A percentile compares a stretch with the other conserved stretches of the same genome.
phyloP scores from a whole-genome alignment of 2,888 invertebrate genomes.

The Lamproptera curius region DNA sequence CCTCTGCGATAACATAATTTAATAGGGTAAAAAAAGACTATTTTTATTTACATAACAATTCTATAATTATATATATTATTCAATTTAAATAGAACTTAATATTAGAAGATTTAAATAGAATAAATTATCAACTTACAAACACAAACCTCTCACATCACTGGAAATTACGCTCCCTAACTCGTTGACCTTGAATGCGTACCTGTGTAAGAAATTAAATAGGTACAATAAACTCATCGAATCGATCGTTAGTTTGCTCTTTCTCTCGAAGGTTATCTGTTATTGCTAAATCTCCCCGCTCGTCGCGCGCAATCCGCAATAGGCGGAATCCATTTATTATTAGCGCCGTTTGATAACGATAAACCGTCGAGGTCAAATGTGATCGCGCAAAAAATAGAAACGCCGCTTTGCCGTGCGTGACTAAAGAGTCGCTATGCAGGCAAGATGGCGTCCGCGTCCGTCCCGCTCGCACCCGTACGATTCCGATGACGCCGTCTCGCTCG shows the following conservation, averaged over 20 bases:
- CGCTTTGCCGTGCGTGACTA: slow-evolving; percentile 71
- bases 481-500: slow-evolving; percentile 40
- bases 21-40: no score
- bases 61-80: no score
- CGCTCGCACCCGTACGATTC: slow-evolving; percentile 40
- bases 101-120: no score
- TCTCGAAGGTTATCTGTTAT: slow-evolving; percentile 58
- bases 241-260: slow-evolving; percentile 27
- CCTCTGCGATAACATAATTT: not conserved
- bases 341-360: slow-evolving; percentile 72
- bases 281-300: slow-evolving; percentile 38
- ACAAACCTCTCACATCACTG: no score
- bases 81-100: no score
- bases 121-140: no score
- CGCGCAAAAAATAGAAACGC: slow-evolving; percentile 75
- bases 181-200: not conserved
- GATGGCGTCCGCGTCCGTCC: slow-evolving; percentile 60
- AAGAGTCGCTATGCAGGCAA: slow-evolving; percentile 66
- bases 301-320: slow-evolving; percentile 50
- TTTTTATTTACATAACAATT: no score
- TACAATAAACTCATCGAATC: no score
- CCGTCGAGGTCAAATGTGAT: slow-evolving; percentile 71
- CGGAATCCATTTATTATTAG: slow-evolving; percentile 67
- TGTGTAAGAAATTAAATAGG: no score
- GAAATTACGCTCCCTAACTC: not conserved